Evolutionary conservation across 2,113 vertebrate species (phyloP), one percentile per base, ranked within the genome.

Genomic region (Pituophis catenifer): DNA sequence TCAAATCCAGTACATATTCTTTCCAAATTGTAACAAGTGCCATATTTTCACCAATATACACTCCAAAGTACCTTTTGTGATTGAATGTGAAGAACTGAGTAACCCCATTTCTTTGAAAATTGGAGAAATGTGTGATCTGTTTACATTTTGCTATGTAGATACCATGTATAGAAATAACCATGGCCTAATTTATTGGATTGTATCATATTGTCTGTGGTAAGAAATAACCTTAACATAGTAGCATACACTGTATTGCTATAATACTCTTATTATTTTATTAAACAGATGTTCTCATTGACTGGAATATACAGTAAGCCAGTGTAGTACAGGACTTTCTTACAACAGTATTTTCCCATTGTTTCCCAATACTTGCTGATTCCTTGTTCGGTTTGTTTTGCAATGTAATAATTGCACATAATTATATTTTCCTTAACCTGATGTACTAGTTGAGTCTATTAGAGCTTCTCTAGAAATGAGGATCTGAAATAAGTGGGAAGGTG

Each of bases 271-370:
- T 53, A 9, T 23, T 9, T 4, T 50, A 85, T 85, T 89, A 57
- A 48, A 54, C 12, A 94, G 94, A 53, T 0, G 89, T 96, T 95
- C 93, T 92, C 89, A 5, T 94, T 97, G 96, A 97, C 94, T 96
- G 95, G 95, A 96, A 91, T 94, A 95, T 95, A 54, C 13, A 75
- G 95, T 88, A 95, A 57, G 93, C 95, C 94, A 95, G 91, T 93
- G 90, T 8, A 85, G 12, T 48, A 75, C 24, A 29, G 59, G 11
- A 19, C 13, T 33, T 3, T 8, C 38, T 10, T 86, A 4, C 75
- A 54, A 55, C 38, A 58, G 89, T 85, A 87, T 3, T 93, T 93
- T n/a, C 88, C 70, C 54, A 52, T 48, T 13, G 26, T 33, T 90
- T 53, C 81, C 88, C n/a, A 54, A 58, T 7, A 12, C 48, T 81